A percentile compares a stretch with the other conserved stretches of the same genome.
phyloP scores from a whole-genome alignment of 2,113 vertebrate species.

The Lates calcarifer region DNA sequence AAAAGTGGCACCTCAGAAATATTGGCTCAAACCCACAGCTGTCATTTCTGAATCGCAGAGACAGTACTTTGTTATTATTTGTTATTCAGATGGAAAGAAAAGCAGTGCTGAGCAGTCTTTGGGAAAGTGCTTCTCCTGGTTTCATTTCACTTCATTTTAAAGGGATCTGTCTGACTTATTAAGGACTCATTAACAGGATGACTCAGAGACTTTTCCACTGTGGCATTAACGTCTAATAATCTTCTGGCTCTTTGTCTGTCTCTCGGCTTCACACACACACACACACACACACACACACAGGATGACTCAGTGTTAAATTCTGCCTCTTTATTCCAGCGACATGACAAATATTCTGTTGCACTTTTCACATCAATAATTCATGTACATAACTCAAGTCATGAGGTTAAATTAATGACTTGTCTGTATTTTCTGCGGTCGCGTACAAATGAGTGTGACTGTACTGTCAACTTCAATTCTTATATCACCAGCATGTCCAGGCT shows the following conservation, averaged over 20 bases:
- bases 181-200: not conserved
- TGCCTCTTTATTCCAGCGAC: not conserved
- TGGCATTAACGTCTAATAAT: not conserved
- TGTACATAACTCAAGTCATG: not conserved
- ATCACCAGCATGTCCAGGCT: not conserved
- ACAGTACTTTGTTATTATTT: not conserved
- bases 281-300: not conserved
- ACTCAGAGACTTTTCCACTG: constrained; percentile 1
- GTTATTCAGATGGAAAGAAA: too few species aligned
- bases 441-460: not conserved
- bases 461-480: not conserved
- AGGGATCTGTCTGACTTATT: not conserved
- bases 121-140: not conserved
- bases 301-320: constrained; percentile 5
- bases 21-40: not conserved
- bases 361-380: not conserved
- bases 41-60: not conserved
- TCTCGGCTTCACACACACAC: not conserved
- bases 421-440: too few species aligned
- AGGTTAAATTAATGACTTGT: not conserved
- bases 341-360: not conserved
- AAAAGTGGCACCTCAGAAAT: not conserved
- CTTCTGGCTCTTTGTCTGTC: not conserved
- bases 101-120: too few species aligned
- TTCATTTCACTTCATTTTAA: not conserved